Conservation (phyloP, 2,797 vertebrate genomes). For the Craterocephalus amniculus region DNA sequence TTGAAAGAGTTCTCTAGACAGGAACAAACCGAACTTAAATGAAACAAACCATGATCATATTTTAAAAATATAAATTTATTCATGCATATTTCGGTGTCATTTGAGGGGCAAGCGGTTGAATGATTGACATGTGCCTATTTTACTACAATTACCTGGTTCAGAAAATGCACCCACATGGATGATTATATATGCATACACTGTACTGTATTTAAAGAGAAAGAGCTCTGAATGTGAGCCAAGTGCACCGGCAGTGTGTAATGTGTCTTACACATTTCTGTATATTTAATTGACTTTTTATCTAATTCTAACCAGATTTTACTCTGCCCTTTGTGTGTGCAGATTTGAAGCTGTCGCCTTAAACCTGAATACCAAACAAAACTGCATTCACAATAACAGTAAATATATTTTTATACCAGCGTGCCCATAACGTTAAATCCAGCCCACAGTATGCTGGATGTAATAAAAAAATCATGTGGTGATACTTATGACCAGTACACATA, state of each 20-base stretch:
- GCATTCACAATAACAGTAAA: constrained; percentile 39
- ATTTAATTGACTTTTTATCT: constrained; percentile 46
- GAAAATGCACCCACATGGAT: neutral
- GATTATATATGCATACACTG: constrained; percentile 3
- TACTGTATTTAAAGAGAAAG: constrained; percentile 2
- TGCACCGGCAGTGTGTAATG: constrained; percentile 16
- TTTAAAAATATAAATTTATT: neutral
- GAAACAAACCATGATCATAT: neutral
- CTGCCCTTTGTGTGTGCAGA: constrained; percentile 21
- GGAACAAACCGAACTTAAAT: neutral
- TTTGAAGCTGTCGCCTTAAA: constrained; percentile 51
- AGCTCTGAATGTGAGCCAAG: constrained; percentile 17
- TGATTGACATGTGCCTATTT: neutral
- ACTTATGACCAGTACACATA: constrained; percentile 44
- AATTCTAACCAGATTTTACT: constrained; percentile 48
- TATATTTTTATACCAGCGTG: constrained; percentile 39
- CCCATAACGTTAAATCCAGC: constrained; percentile 47
- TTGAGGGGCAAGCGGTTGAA: neutral
- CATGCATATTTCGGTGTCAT: neutral
- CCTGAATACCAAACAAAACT: constrained; percentile 30
- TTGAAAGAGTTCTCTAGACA: neutral
- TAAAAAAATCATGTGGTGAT: constrained; percentile 58
- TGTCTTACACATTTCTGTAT: constrained; percentile 28
- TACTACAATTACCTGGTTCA: constrained; percentile 1
- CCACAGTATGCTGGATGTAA: constrained; percentile 38